Conservation (phyloP, 2,797 vertebrate genomes). For the Salmo trutta region DNA sequence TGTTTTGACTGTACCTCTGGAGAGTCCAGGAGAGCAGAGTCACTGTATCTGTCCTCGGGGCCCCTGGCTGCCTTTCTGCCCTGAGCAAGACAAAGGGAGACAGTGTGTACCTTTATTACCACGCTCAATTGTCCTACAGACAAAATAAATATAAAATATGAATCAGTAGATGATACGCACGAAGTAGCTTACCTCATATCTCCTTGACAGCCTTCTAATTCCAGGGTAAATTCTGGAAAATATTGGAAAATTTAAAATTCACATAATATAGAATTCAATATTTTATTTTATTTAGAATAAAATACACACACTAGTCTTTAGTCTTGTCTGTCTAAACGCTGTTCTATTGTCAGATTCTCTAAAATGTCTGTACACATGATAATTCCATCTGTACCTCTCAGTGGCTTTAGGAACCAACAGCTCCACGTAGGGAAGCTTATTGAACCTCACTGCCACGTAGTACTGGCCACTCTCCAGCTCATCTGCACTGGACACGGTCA, state of each 20-base stretch:
- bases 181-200: conserved; percentile 64
- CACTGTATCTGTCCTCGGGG: conserved; percentile 77
- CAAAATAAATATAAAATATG: background rate
- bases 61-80: conserved; percentile 68
- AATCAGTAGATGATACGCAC: background rate
- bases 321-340: too few species aligned
- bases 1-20: conserved; percentile 66
- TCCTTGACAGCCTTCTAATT: conserved; percentile 60
- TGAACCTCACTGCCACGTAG: conserved; percentile 89
- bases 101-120: background rate
- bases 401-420: conserved; percentile 79
- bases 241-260: conserved; percentile 6
- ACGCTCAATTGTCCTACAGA: too few species aligned
- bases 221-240: conserved; percentile 74
- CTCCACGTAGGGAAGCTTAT: conserved; percentile 87
- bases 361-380: background rate
- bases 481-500: conserved; percentile 68
- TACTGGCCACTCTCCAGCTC: conserved; percentile 80
- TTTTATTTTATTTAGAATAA: background rate
- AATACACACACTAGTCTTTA: too few species aligned
- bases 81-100: conserved; percentile 42
- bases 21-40: conserved; percentile 76
- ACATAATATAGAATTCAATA: background rate
- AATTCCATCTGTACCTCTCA: conserved; percentile 65
- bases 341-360: too few species aligned